Percentiles rank a stretch among this genome's conserved stretches.
Evolutionary conservation across 2,888 invertebrate species (phyloP).

Genomic region (Ochlodes sylvanus): DNA sequence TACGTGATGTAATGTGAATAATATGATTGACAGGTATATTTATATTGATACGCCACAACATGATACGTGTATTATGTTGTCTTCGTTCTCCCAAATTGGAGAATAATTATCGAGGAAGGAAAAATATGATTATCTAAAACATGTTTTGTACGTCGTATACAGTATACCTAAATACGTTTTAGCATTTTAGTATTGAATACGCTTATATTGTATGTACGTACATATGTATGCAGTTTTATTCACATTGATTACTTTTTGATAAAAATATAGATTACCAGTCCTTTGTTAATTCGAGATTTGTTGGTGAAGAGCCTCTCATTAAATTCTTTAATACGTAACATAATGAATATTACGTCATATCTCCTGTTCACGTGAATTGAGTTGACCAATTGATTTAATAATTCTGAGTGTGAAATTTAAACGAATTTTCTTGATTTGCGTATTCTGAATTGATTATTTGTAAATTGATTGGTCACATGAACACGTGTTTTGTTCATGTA

Average conservation of each 20-base stretch:
- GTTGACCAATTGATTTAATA: neutral
- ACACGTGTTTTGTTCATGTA: neutral
- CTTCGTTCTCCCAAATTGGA: neutral
- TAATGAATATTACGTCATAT: neutral
- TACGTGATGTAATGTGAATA: neutral
- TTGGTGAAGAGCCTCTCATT: too few relatives aligned
- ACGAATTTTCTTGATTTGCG: neutral
- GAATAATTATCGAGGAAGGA: neutral
- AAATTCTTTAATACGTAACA: too few relatives aligned
- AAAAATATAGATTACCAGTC: too few relatives aligned
- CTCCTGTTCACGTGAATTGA: neutral
- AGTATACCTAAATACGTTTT: neutral
- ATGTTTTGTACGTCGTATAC: neutral
- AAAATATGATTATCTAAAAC: neutral
- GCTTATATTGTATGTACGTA: too few relatives aligned
- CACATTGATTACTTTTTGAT: too few relatives aligned
- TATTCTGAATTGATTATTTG: neutral
- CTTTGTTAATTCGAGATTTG: too few relatives aligned
- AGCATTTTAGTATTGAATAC: too few relatives aligned
- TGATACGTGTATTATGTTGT: neutral
- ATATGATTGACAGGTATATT: neutral
- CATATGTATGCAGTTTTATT: too few relatives aligned
- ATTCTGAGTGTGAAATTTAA: neutral
- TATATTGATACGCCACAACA: neutral
- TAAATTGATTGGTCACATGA: neutral